These are phyloP conservation scores for Enteromius afrohamiltoni DNA, from an alignment of 2,797 vertebrate species.

Conservation along the genomic window DNA sequence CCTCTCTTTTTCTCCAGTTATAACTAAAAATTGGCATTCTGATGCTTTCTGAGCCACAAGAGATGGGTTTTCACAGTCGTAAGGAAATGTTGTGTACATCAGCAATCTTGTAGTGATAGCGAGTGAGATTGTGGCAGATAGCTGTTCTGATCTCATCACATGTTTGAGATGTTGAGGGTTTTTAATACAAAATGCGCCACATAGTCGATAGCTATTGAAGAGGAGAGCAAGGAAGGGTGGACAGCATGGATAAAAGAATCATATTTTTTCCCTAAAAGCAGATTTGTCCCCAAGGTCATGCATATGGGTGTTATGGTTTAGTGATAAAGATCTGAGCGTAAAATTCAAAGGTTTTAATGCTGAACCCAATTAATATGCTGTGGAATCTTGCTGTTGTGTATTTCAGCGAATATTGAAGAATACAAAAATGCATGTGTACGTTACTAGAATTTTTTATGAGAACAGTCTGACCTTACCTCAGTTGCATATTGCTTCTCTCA, in stretches of 20 bases:
- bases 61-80: conserved; percentile 26
- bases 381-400: neutral
- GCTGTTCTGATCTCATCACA: conserved; percentile 23
- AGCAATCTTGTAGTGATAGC: conserved; percentile 14
- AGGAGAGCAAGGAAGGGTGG: neutral
- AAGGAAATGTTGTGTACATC: conserved; percentile 37
- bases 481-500: neutral
- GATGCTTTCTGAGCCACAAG: neutral
- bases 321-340: neutral
- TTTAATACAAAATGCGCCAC: conserved; percentile 25
- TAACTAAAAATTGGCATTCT: neutral
- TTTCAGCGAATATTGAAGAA: neutral
- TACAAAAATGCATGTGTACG: neutral
- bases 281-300: neutral
- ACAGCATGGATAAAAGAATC: neutral
- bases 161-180: conserved; percentile 2
- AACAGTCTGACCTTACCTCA: neutral
- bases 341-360: neutral
- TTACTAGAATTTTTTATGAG: neutral
- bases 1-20: neutral
- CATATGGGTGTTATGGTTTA: neutral
- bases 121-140: conserved; percentile 20
- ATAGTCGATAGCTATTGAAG: conserved; percentile 2
- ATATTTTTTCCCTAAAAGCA: neutral
- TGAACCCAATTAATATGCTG: neutral